A percentile compares a stretch with the other conserved stretches of the same genome.
Conservation (phyloP, 2,113 vertebrate genomes). For the Maccullochella peelii region DNA sequence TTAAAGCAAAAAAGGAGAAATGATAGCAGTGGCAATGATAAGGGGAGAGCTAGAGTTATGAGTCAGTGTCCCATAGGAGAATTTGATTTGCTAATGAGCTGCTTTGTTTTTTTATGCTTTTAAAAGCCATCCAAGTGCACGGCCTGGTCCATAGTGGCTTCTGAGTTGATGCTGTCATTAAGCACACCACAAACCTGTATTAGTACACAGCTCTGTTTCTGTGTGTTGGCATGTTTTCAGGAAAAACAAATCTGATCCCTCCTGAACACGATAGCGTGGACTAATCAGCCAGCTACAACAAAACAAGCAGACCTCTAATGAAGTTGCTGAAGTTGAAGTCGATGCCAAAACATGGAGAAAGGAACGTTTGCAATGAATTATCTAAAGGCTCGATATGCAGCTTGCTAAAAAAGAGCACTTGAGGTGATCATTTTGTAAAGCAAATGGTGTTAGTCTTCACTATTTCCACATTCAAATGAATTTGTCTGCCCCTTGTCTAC, state of each 20-base stretch:
- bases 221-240: conserved; percentile 52
- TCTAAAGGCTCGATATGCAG: background rate
- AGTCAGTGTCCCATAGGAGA: conserved; percentile 32
- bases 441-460: background rate
- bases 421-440: background rate
- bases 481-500: background rate
- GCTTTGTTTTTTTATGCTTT: conserved; percentile 37
- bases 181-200: conserved; percentile 31
- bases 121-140: conserved; percentile 30
- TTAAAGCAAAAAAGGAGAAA: background rate
- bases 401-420: background rate
- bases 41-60: background rate
- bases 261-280: conserved; percentile 47
- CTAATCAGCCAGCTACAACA: conserved; percentile 52
- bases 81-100: conserved; percentile 42
- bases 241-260: conserved; percentile 53
- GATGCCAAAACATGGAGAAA: conserved; percentile 20
- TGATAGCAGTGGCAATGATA: background rate
- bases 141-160: background rate
- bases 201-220: conserved; percentile 26
- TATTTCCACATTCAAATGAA: background rate
- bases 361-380: conserved; percentile 3
- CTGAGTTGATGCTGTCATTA: conserved; percentile 39
- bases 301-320: conserved; percentile 52
- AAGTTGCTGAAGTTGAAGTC: conserved; percentile 32